A percentile compares a stretch with the other conserved stretches of the same genome.
phyloP scores from a whole-genome alignment of 2,113 vertebrate genomes.

The Alces alces region DNA sequence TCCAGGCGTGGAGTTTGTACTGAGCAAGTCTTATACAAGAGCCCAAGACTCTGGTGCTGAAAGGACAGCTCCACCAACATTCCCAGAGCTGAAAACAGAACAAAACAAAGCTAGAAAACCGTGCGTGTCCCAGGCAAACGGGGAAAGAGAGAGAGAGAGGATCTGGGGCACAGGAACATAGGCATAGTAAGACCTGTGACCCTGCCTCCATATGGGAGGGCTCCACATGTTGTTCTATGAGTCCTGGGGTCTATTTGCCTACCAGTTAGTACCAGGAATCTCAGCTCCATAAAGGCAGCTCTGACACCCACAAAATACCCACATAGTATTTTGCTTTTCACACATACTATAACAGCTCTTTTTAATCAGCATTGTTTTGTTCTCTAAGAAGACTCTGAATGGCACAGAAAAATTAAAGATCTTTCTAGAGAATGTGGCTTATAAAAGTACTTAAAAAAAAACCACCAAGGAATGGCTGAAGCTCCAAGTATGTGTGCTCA shows the following conservation, averaged over 20 bases:
- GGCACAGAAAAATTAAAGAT: not conserved
- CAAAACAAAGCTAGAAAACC: rapidly evolving
- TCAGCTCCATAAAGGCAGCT: not conserved
- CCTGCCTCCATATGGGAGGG: rapidly evolving
- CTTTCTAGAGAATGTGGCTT: not conserved
- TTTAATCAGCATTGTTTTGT: conserved; percentile 4
- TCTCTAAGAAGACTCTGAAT: not conserved
- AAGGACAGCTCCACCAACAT: rapidly evolving
- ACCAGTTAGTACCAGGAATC: not conserved
- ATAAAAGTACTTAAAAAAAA: not conserved
- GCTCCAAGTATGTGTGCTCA: not conserved
- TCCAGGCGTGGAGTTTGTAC: not conserved
- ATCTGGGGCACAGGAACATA: rapidly evolving
- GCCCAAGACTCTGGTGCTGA: not conserved
- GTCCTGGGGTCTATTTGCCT: rapidly evolving
- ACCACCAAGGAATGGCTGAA: not conserved
- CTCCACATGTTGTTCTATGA: rapidly evolving
- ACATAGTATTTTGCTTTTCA: not conserved
- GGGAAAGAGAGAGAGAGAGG: not conserved
- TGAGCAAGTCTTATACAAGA: not conserved
- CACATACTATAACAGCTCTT: not conserved
- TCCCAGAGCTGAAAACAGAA: not conserved
- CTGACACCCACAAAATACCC: not conserved
- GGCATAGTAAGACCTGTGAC: rapidly evolving
- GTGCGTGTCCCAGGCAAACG: rapidly evolving